These are phyloP conservation scores for Pelecanoides urinatrix DNA, from an alignment of 2,113 vertebrate genomes.

Conservation along the genomic window DNA sequence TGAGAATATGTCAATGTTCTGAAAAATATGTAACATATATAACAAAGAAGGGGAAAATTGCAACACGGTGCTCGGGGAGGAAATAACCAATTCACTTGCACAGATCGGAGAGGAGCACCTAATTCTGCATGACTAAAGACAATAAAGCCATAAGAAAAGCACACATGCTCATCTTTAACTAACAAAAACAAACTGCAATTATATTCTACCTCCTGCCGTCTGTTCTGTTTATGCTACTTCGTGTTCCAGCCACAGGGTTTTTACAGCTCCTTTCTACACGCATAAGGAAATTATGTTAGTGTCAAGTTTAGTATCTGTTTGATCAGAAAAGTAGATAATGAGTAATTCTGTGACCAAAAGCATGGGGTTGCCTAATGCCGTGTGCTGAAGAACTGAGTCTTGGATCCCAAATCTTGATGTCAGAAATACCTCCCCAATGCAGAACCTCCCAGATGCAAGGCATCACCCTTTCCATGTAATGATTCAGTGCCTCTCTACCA, in stretches of 20 bases:
- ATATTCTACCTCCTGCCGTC: slow-evolving; percentile 37
- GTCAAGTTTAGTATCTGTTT: slow-evolving; percentile 41
- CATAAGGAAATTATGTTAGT: slow-evolving; percentile 16
- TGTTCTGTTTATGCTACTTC: slow-evolving; percentile 44
- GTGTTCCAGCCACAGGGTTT: not conserved
- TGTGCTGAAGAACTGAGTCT: not conserved
- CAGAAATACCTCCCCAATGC: not conserved
- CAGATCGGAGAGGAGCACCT: not conserved
- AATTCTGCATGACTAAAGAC: not conserved
- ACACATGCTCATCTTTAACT: slow-evolving; percentile 43
- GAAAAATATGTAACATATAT: not conserved
- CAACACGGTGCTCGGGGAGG: fast-evolving
- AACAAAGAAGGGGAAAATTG: not conserved
- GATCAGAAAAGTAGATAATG: slow-evolving; percentile 13
- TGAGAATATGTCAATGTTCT: not conserved
- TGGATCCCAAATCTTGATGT: not conserved
- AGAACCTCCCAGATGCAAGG: not conserved
- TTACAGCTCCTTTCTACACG: not conserved
- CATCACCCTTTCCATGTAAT: slow-evolving; percentile 18
- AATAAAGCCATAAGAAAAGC: slow-evolving; percentile 14
- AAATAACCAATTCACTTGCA: not conserved
- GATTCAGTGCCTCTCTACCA: not conserved
- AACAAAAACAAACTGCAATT: slow-evolving; percentile 50
- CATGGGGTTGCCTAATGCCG: not conserved
- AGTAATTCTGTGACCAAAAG: not conserved